Percentiles rank a stretch among this genome's conserved stretches.
These are phyloP conservation scores for Porites divaricata DNA, from an alignment of 92 coral and sea anemone species.

Conservation along the genomic window DNA sequence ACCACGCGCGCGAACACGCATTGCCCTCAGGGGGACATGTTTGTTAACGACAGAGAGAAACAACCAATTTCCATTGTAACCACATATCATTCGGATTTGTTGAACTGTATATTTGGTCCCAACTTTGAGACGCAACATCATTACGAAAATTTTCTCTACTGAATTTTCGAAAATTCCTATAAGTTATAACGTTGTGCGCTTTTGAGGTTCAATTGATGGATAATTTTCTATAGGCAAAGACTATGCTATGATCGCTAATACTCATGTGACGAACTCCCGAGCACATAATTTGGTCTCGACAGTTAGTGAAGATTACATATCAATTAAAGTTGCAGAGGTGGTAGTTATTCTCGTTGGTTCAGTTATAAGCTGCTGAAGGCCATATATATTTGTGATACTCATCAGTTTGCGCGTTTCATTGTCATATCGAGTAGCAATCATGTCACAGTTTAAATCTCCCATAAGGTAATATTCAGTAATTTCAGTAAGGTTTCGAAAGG, in stretches of 20 bases:
- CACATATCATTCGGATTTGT: slow-evolving; percentile 61
- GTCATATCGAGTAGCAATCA: slow-evolving; percentile 42
- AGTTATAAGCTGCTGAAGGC: slow-evolving; percentile 54
- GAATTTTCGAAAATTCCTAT: too few species aligned
- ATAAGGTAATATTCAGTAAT: slow-evolving; percentile 50
- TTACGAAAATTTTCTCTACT: slow-evolving; percentile 20
- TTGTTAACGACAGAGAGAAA: slow-evolving; percentile 34
- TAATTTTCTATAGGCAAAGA: background rate
- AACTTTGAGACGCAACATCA: slow-evolving; percentile 54
- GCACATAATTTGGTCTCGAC: background rate
- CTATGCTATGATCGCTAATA: slow-evolving; percentile 38
- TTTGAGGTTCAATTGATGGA: too few species aligned
- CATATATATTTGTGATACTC: slow-evolving; percentile 53
- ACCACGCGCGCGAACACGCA: slow-evolving; percentile 51
- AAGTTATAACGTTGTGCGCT: too few species aligned
- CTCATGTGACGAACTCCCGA: slow-evolving; percentile 60
- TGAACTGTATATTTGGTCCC: slow-evolving; percentile 45
- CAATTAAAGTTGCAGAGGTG: slow-evolving; percentile 46
- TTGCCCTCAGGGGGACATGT: slow-evolving; percentile 38
- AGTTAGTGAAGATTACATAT: too few species aligned
- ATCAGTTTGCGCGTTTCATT: slow-evolving; percentile 35
- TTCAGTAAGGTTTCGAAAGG: slow-evolving; percentile 42
- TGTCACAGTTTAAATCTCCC: slow-evolving; percentile 62
- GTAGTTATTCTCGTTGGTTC: slow-evolving; percentile 56
- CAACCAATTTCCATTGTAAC: slow-evolving; percentile 47